Percentiles rank a stretch among this genome's conserved stretches.
These are phyloP conservation scores for Carassius auratus DNA, from an alignment of 2,113 vertebrate species.

Conservation along the genomic window DNA sequence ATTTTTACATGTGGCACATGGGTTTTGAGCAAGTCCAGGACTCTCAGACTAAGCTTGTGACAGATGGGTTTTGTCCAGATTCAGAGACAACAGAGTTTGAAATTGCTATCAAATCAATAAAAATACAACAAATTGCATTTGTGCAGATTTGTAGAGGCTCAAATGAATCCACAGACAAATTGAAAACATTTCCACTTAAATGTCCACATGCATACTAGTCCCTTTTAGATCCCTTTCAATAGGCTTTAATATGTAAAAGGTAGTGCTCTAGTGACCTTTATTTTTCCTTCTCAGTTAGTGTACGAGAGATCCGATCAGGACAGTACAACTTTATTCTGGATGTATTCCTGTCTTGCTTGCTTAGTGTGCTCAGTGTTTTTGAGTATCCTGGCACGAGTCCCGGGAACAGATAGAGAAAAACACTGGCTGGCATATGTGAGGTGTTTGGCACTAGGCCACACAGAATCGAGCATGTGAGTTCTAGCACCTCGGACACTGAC, in stretches of 20 bases:
- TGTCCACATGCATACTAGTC: neutral
- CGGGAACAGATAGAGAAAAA: neutral
- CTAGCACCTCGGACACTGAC: conserved; percentile 33
- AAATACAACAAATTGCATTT: neutral
- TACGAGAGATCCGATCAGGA: neutral
- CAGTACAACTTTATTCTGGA: neutral
- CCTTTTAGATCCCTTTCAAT: neutral
- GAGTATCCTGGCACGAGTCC: conserved; percentile 4
- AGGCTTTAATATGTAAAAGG: neutral
- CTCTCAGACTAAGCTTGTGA: neutral
- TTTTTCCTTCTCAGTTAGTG: neutral
- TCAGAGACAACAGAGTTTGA: neutral
- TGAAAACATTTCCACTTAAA: neutral
- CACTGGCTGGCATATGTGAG: conserved; percentile 36
- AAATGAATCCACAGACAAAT: neutral
- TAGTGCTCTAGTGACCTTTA: neutral
- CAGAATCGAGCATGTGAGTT: conserved; percentile 31
- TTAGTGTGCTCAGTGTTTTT: conserved; percentile 8
- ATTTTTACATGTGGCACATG: neutral
- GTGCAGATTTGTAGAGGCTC: neutral
- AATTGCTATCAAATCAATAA: neutral
- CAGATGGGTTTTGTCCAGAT: too few relatives aligned
- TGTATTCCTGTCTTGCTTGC: neutral
- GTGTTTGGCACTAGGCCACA: conserved; percentile 39
- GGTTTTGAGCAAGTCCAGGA: neutral